Evolutionary conservation across 2,113 vertebrate genomes (phyloP).

Genomic region (Petrocephalus microphthalmus): DNA sequence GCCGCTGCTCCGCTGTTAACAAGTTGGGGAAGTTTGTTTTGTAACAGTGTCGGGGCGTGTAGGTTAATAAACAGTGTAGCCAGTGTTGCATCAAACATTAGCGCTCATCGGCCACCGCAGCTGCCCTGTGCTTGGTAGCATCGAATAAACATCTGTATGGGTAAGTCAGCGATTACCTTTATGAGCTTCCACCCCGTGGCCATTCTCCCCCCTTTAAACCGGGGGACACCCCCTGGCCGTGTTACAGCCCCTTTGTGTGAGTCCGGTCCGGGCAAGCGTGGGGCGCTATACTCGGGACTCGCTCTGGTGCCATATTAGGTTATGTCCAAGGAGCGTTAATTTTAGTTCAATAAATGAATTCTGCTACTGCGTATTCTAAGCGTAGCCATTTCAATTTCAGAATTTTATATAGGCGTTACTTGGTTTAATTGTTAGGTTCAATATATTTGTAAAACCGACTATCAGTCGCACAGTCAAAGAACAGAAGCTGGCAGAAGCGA

Average conservation of each 20-base stretch:
- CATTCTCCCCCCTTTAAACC: background rate
- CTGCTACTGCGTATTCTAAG: background rate
- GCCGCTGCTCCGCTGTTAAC: background rate
- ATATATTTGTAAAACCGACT: background rate
- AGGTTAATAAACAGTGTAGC: background rate
- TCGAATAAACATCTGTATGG: background rate
- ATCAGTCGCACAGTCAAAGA: background rate
- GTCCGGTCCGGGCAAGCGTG: background rate
- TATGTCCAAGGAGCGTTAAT: background rate
- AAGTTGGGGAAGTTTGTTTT: constrained; percentile 8
- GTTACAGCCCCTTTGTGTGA: background rate
- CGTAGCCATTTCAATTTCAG: background rate
- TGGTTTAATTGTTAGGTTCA: background rate
- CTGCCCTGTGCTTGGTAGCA: background rate
- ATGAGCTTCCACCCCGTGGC: background rate
- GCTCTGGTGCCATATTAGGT: background rate
- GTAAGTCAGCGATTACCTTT: background rate
- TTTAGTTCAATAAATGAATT: background rate
- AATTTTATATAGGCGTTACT: background rate
- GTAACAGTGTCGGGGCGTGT: background rate
- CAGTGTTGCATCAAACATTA: background rate
- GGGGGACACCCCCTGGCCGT: background rate
- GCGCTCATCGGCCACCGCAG: background rate
- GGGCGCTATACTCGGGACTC: background rate
- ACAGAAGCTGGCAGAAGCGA: background rate